A percentile compares a stretch with the other conserved stretches of the same genome.
phyloP scores from a whole-genome alignment of 2,888 invertebrate species.

The Scaptomyza caliginosa region DNA sequence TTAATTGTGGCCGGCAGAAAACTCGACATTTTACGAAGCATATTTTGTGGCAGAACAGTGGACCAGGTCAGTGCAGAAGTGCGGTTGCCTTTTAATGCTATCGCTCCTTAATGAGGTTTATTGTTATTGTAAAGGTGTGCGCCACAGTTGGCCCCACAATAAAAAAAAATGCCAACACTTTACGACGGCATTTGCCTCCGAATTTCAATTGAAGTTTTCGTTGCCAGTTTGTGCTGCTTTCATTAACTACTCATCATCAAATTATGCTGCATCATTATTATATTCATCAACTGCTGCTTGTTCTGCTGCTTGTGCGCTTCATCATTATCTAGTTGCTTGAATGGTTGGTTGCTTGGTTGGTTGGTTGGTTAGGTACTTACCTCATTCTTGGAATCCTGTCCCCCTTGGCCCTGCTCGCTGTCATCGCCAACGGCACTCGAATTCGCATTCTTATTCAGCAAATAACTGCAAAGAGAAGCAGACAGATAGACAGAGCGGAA shows the following conservation, averaged over 20 bases:
- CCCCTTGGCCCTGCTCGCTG: conserved; percentile 70
- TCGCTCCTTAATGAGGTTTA: background rate
- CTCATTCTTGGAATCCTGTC: conserved; percentile 63
- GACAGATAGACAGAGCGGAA: background rate
- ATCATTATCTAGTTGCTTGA: background rate
- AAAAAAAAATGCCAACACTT: conserved; percentile 28
- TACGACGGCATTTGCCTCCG: conserved; percentile 40
- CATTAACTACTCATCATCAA: conserved; percentile 1
- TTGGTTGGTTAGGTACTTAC: conserved; percentile 51
- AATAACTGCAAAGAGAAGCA: conserved; percentile 53
- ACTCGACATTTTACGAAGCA: conserved; percentile 23
- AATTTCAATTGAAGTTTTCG: conserved; percentile 52
- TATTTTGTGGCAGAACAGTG: conserved; percentile 19
- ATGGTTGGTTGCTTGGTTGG: background rate
- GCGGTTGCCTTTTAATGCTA: background rate
- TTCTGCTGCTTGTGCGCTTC: conserved; percentile 1
- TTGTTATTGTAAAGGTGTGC: background rate
- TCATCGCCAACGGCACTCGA: conserved; percentile 67
- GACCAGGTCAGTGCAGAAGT: background rate
- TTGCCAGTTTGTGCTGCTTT: conserved; percentile 9
- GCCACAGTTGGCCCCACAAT: conserved; percentile 12
- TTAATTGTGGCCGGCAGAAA: conserved; percentile 32
- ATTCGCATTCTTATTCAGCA: conserved; percentile 59
- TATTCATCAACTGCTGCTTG: background rate
- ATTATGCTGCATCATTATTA: conserved; percentile 1